phyloP scores from a whole-genome alignment of 2,888 invertebrate genomes.

The Drosophila sordidula region DNA sequence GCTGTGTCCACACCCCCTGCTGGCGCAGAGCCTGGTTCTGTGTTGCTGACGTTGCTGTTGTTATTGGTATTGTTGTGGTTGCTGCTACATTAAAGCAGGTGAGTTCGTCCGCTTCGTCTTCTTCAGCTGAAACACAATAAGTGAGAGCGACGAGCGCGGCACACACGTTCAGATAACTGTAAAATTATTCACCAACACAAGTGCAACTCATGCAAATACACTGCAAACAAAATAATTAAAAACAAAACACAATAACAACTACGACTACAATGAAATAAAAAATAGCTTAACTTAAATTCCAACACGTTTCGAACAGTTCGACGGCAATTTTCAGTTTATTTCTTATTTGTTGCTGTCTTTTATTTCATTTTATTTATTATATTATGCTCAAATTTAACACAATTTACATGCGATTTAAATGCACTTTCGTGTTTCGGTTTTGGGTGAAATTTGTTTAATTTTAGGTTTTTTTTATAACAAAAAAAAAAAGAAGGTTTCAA shows the following conservation, averaged over 20 bases:
- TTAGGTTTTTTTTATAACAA: neutral
- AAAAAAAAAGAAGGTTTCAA: neutral
- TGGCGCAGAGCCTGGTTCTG: constrained; percentile 10
- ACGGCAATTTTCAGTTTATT: constrained; percentile 30
- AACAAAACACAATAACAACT: constrained; percentile 8
- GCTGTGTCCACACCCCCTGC: constrained; percentile 13
- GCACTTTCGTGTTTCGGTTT: constrained; percentile 48
- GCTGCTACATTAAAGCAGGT: constrained; percentile 38
- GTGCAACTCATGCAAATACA: constrained; percentile 73
- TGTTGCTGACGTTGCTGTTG: neutral
- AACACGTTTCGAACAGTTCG: constrained; percentile 66
- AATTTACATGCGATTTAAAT: constrained; percentile 44
- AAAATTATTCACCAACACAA: constrained; percentile 66
- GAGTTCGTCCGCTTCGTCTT: constrained; percentile 49
- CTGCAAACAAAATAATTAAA: constrained; percentile 53
- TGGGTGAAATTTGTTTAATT: constrained; percentile 33
- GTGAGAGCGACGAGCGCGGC: constrained; percentile 45
- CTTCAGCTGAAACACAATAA: constrained; percentile 54
- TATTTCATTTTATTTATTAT: constrained; percentile 35
- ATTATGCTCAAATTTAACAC: constrained; percentile 33
- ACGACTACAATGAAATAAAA: constrained; percentile 3
- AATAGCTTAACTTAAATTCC: constrained; percentile 69
- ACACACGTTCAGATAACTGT: constrained; percentile 67
- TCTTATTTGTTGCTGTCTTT: constrained; percentile 28
- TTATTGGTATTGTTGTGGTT: constrained; percentile 11